Base-by-base conservation (phyloP, 1,140 invertebrate genomes). In the Drosophila saltans region DNA sequence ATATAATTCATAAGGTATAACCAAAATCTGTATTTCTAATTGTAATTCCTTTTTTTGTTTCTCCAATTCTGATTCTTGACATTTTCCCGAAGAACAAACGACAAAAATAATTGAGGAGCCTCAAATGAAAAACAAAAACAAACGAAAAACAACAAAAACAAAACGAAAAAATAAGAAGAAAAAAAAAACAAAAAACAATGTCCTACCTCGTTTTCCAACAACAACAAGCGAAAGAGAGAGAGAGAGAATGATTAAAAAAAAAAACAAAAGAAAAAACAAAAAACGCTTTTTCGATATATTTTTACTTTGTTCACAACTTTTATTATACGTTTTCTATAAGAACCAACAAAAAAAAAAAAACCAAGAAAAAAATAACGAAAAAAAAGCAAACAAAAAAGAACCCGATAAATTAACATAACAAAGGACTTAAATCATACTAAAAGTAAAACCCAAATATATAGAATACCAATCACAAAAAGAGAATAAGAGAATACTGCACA, bases 121-220 rank as follows among this genome's bases (percentile, higher is more conserved):
- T 62, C 45, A 56, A 48, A 43, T 81, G 28, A 7, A 56, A 26
- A 9, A 36, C 3, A 30, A 30, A 30, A 30, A 2, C 2, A 30
- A 30, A 30, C 28, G 55, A 43, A 68, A 24, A 41, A 39, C 57
- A 24, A 65, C 8, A 59, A 33, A 66, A 43, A 62, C 30, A 55
- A 66, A 66, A 21, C 63, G 45, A 62, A 45, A 43, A 63, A 63
- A 48, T 8, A 48, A 41, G 26, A 72, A 67, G 60, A 30, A 52
- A 56, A 79, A 79, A 48, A 60, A 69, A 89, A 78, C 83, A 91
- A 91, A 60, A 69, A 89, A 80, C 83, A 91, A 91, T 91, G 81
- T 91, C 89, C 89, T 91, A 91, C 89, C 89, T 91, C 89, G 89
- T 91, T 91, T 91, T 91, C 80, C 77, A 82, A 78, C 74, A 71